These are phyloP conservation scores for Holacanthella duospinosa DNA, from an alignment of 2,888 invertebrate species.

Conservation along the genomic window DNA sequence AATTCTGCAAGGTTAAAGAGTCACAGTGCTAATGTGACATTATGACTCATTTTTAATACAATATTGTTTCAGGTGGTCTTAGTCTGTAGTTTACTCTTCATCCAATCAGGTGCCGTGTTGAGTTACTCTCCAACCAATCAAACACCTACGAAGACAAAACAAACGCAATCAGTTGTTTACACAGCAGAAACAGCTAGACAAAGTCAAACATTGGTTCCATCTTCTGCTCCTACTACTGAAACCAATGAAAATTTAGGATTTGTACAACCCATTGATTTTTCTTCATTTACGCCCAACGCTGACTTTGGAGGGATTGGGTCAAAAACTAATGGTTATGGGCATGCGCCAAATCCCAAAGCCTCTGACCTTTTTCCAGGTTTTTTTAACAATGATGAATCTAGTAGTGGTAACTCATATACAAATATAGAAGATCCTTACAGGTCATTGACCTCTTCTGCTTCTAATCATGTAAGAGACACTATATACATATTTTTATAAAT, in stretches of 20 bases:
- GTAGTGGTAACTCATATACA: too few species aligned
- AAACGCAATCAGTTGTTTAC: conserved; percentile 10
- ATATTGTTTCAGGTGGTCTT: too few species aligned
- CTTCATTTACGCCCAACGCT: conserved; percentile 47
- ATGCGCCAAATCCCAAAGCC: conserved; percentile 26
- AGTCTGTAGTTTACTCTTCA: too few species aligned
- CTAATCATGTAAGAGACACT: conserved; percentile 22
- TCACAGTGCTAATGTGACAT: too few species aligned
- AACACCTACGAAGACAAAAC: neutral
- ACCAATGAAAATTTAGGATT: conserved; percentile 41
- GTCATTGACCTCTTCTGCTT: conserved; percentile 28
- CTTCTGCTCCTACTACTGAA: conserved; percentile 5
- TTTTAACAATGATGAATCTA: too few species aligned
- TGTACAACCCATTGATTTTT: conserved; percentile 50
- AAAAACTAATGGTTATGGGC: conserved; percentile 38
- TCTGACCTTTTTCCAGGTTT: conserved; percentile 30
- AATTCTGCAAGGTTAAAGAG: too few species aligned
- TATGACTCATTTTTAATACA: too few species aligned
- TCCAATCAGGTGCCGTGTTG: too few species aligned
- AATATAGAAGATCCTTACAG: conserved; percentile 20
- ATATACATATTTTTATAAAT: too few species aligned
- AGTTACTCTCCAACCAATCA: too few species aligned
- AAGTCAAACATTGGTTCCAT: conserved; percentile 10
- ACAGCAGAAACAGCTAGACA: conserved; percentile 17
- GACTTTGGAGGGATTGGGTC: conserved; percentile 38